Base-by-base conservation (phyloP, 2,888 invertebrate genomes). In the Zygaena filipendulae region DNA sequence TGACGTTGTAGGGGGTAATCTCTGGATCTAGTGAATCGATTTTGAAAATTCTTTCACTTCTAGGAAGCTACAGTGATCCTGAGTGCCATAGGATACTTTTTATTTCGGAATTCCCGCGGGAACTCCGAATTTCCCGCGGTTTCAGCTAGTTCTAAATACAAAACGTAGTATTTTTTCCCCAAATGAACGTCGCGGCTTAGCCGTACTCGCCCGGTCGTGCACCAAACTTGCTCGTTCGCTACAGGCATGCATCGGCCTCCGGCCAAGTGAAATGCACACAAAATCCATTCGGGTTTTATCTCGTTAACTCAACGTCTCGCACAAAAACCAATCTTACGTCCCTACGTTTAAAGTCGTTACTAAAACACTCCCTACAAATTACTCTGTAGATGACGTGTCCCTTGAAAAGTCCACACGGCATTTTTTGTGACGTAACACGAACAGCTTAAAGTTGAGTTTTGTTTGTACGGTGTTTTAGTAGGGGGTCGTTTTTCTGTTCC, bases 211-310 rank as follows among this genome's bases (percentile, higher is more conserved):
- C 7, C 5, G 4, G 16, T 34, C 36, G 36, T 40, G 33, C 33
- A 23, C 27, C 37, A 37, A 41, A 36, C n/a, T n/a, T n/a, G n/a
- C n/a, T n/a, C n/a, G n/a, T n/a, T n/a, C 38, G 44, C 42, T 40
- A 38, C 38, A 33, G 33, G 25, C 30, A 27, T 50, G 46, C 49
- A 49, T 39, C 55, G 49, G 54, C 57, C 60, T 59, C 58, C 54
- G 52, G 45, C 59, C 66, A 52, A 62, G 57, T 66, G 59, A 72
- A 70, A 71, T 71, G 71, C 71, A 71, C 70, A n/a, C 16, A 71
- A 72, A 70, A 74, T 71, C 66, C 70, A 72, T 72, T 72, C 61
- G 56, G 56, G 60, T 62, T 70, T 72, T 72, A 72, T 71, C 70
- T 69, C 59, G 54, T 63, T 63, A 63, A 51, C 45, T 40, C 33